These are phyloP conservation scores for Heterodera filipjevi DNA, from an alignment of 2,888 invertebrate genomes.

Conservation along the genomic window DNA sequence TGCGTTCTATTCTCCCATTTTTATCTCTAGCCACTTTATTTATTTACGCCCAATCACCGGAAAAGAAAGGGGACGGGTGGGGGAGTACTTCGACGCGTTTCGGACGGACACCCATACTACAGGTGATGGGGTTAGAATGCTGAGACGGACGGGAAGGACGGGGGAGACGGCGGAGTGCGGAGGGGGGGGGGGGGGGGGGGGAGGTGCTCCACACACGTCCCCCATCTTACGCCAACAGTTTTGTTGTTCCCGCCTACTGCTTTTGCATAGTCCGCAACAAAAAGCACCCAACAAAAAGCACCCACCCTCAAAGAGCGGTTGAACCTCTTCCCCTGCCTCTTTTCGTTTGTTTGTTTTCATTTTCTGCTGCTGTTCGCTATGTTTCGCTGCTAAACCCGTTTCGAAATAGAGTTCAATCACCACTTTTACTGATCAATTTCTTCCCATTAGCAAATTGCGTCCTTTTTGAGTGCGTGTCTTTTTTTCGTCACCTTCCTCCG, in stretches of 20 bases:
- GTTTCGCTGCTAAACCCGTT: neutral
- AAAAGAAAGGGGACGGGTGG: neutral
- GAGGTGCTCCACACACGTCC: neutral
- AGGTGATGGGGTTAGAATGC: neutral
- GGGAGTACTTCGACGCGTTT: neutral
- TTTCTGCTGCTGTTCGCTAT: neutral
- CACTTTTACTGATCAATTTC: neutral
- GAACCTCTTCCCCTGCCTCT: neutral
- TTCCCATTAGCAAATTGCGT: neutral
- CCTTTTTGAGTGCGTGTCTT: neutral
- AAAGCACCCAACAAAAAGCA: neutral
- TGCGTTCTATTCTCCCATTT: neutral
- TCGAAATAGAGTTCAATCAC: slow-evolving; percentile 9
- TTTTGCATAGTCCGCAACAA: neutral
- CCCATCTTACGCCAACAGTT: neutral
- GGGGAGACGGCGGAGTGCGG: neutral
- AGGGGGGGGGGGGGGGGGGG: neutral
- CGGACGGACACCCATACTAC: neutral
- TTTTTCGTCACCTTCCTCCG: neutral
- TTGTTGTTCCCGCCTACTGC: neutral
- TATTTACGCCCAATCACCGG: neutral
- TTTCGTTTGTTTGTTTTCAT: slow-evolving; percentile 1
- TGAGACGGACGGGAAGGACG: neutral
- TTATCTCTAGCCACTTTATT: neutral
- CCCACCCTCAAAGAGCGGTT: neutral